These are phyloP conservation scores for Carettochelys insculpta DNA, from an alignment of 2,113 vertebrate species.

Conservation along the genomic window DNA sequence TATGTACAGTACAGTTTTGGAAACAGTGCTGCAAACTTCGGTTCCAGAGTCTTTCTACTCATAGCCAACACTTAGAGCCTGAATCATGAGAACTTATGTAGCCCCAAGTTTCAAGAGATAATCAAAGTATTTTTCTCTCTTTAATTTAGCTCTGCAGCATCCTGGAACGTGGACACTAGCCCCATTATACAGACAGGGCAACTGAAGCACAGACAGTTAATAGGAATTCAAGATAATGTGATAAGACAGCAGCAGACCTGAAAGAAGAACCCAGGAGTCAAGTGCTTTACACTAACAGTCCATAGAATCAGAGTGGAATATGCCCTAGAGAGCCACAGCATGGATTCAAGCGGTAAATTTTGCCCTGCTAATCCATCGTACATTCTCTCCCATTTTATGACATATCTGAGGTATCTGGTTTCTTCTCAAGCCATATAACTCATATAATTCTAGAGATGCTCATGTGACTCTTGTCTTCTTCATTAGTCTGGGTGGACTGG, in stretches of 20 bases:
- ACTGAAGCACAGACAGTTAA: not conserved
- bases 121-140: not conserved
- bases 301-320: not conserved
- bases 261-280: not conserved
- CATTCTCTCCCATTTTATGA: rapidly evolving
- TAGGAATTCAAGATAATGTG: rapidly evolving
- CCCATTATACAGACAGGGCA: rapidly evolving
- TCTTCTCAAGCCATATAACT: not conserved
- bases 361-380: rapidly evolving
- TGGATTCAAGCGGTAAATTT: not conserved
- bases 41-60: not conserved
- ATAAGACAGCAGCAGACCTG: not conserved
- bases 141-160: not conserved
- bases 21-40: not conserved
- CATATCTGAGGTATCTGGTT: not conserved
- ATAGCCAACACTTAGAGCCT: not conserved
- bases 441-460: not conserved
- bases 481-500: not conserved
- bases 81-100: not conserved
- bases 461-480: not conserved
- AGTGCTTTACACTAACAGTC: not conserved
- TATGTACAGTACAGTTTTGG: not conserved
- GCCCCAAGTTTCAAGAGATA: not conserved
- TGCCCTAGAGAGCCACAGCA: not conserved
- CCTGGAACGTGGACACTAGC: rapidly evolving